Conservation (phyloP, 2,113 vertebrate species). For the Plotosus lineatus region DNA sequence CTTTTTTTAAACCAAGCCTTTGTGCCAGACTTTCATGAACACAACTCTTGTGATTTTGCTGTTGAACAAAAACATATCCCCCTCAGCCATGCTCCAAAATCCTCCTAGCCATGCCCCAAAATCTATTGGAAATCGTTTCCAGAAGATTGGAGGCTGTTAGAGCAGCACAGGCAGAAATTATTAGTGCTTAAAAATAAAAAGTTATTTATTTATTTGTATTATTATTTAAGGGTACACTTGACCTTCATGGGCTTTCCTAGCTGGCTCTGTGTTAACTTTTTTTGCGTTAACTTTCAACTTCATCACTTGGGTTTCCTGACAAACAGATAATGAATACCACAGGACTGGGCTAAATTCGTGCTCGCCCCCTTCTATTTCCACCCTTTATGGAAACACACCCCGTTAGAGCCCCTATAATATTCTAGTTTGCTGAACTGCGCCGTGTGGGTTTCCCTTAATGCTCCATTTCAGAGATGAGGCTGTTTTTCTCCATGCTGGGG, state of each 20-base stretch:
- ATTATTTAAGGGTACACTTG: no score
- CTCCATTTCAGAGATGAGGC: not conserved
- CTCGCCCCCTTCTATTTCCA: not conserved
- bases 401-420: not conserved
- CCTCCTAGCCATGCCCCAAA: not conserved
- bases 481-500: constrained; percentile 16
- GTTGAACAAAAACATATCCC: no score
- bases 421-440: constrained; percentile 19
- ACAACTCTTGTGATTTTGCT: no score
- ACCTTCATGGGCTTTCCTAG: no score
- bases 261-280: no score
- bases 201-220: no score
- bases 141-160: not conserved
- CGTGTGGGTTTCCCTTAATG: not conserved
- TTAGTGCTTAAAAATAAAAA: no score
- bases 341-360: not conserved
- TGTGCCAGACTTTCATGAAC: no score
- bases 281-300: no score
- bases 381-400: not conserved
- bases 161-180: not conserved
- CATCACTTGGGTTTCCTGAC: not conserved
- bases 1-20: no score
- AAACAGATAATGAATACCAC: no score
- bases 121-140: not conserved
- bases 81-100: not conserved